A percentile compares a stretch with the other conserved stretches of the same genome.
Evolutionary conservation across 2,797 vertebrate species (phyloP).

Genomic region (Leucoraja ocellata): DNA sequence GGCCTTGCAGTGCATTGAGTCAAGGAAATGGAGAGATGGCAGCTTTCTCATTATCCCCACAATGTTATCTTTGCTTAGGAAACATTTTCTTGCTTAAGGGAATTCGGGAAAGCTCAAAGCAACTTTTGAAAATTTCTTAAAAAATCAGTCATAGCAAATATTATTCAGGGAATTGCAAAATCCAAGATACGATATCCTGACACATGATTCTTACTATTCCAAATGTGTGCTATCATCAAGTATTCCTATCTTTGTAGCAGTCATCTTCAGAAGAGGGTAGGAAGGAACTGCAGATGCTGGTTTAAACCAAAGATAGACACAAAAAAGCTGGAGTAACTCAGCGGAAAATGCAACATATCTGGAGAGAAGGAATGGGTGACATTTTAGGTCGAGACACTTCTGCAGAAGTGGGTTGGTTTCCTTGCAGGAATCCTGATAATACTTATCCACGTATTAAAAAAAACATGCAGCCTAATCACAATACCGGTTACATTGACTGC

Average conservation of each 20-base stretch:
- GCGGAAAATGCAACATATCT: too few species aligned
- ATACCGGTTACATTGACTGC: not conserved
- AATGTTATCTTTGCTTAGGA: slow-evolving; percentile 27
- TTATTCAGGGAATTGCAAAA: not conserved
- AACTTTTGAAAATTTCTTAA: not conserved
- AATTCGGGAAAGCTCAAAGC: not conserved
- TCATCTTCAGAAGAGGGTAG: not conserved
- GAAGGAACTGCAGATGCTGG: too few species aligned
- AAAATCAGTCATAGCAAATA: not conserved
- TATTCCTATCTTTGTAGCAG: not conserved
- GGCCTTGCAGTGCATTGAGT: slow-evolving; percentile 8
- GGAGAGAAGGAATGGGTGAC: too few species aligned
- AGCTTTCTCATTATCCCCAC: slow-evolving; percentile 35
- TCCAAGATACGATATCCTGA: not conserved
- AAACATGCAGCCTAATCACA: not conserved
- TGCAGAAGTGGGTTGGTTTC: not conserved
- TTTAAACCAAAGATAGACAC: too few species aligned
- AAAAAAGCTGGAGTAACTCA: too few species aligned
- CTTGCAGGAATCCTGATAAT: not conserved
- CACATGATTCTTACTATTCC: not conserved
- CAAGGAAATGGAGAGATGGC: slow-evolving; percentile 12
- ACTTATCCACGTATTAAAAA: not conserved
- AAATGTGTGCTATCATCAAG: not conserved
- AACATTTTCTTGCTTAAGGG: slow-evolving; percentile 23
- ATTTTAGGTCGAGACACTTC: too few species aligned